Evolutionary conservation across 2,113 vertebrate genomes (phyloP).

Genomic region (Columba janthina): DNA sequence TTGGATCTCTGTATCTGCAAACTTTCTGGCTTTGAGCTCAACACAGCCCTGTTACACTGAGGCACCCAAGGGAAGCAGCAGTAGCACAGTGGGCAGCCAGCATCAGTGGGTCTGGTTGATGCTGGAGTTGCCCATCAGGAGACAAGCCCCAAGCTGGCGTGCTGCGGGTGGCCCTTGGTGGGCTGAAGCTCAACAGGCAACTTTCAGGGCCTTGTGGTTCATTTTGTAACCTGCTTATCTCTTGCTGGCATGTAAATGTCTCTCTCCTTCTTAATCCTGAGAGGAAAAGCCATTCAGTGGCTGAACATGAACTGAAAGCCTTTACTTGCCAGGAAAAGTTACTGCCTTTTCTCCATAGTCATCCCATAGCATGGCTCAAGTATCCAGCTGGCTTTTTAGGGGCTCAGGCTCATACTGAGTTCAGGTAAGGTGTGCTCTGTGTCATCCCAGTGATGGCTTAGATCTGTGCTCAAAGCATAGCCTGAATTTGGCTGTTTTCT

Average conservation of each 20-base stretch:
- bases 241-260: rapidly evolving
- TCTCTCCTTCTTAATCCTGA: neutral
- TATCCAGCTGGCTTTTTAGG: neutral
- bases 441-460: neutral
- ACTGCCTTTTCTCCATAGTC: neutral
- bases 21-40: neutral
- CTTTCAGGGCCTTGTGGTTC: neutral
- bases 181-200: neutral
- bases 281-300: neutral
- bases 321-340: neutral
- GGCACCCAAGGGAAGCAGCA: neutral
- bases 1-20: neutral
- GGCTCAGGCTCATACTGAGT: neutral
- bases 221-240: neutral
- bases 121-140: neutral
- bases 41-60: rapidly evolving
- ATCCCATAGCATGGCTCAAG: neutral
- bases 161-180: rapidly evolving
- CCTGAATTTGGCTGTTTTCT: neutral
- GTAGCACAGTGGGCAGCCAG: neutral
- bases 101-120: neutral
- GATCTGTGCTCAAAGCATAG: neutral
- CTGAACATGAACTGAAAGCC: neutral
- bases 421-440: neutral
- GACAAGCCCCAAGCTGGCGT: neutral